These are phyloP conservation scores for Drosophila malerkotliana DNA, from an alignment of 1,140 invertebrate species.

Conservation along the genomic window DNA sequence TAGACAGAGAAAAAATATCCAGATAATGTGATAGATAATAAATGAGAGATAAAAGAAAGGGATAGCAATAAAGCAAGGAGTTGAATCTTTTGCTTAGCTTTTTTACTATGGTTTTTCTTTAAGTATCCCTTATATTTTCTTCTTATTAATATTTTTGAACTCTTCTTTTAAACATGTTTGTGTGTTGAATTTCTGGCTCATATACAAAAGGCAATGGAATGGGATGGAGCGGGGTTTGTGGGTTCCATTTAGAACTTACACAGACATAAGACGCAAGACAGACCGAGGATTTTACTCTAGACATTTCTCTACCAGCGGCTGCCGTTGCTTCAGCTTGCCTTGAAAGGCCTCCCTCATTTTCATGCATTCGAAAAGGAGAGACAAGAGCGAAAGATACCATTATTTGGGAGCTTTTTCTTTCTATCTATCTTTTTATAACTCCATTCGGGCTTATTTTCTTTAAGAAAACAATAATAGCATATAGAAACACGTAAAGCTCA, in stretches of 20 bases:
- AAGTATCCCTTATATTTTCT: constrained; percentile 63
- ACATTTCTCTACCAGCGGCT: constrained; percentile 20
- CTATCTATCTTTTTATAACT: constrained; percentile 39
- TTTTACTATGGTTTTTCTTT: constrained; percentile 44
- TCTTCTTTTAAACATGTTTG: constrained; percentile 14
- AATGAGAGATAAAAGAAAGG: constrained; percentile 12
- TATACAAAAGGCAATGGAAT: constrained; percentile 10
- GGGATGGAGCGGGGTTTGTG: constrained; percentile 27
- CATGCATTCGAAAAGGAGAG: constrained; percentile 15
- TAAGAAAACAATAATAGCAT: constrained; percentile 73
- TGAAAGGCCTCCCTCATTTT: constrained; percentile 15
- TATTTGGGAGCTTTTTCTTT: constrained; percentile 57
- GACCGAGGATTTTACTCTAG: constrained; percentile 35
- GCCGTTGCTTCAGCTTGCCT: constrained; percentile 35
- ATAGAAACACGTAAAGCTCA: constrained; percentile 59
- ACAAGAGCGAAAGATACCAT: constrained; percentile 50
- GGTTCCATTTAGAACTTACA: constrained; percentile 47
- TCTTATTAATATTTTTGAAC: constrained; percentile 4
- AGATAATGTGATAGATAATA: background rate
- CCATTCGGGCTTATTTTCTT: constrained; percentile 67
- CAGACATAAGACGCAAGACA: constrained; percentile 8
- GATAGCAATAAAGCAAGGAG: constrained; percentile 16
- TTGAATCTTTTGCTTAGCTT: constrained; percentile 51
- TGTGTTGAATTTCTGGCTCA: constrained; percentile 16
- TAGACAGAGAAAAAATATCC: background rate